A percentile compares a stretch with the other conserved stretches of the same genome.
Conservation (phyloP, 2,888 invertebrate genomes). For the Deilephila elpenor region DNA sequence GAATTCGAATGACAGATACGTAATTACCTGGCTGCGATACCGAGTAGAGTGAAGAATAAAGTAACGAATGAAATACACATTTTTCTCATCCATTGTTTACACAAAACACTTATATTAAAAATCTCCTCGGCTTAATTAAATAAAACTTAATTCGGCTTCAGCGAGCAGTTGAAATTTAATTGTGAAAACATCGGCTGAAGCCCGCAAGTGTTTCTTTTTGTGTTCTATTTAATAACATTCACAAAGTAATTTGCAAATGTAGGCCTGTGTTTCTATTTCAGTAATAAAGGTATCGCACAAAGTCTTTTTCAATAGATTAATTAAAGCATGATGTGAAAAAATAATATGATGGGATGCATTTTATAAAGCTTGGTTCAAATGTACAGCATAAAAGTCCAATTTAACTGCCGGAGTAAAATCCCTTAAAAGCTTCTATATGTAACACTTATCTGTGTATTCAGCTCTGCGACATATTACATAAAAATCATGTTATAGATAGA, state of each 20-base stretch:
- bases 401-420: too few relatives aligned
- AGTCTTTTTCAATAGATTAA: too few relatives aligned
- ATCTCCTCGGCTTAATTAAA: conserved; percentile 27
- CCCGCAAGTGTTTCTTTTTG: conserved; percentile 12
- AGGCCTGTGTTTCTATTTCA: too few relatives aligned
- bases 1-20: conserved; percentile 5
- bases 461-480: too few relatives aligned
- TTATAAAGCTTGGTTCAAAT: too few relatives aligned
- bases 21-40: conserved; percentile 19
- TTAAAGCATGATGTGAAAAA: too few relatives aligned
- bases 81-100: conserved; percentile 15
- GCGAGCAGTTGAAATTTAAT: conserved; percentile 13
- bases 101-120: conserved; percentile 25
- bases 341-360: too few relatives aligned
- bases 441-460: too few relatives aligned
- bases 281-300: too few relatives aligned
- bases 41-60: background rate
- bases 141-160: conserved; percentile 24
- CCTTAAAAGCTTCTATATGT: too few relatives aligned
- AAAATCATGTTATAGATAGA: too few relatives aligned
- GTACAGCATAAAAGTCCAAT: too few relatives aligned
- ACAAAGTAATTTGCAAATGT: background rate
- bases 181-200: conserved; percentile 9
- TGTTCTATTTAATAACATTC: conserved; percentile 14
- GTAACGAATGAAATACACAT: background rate